These are phyloP conservation scores for Dufourea novaeangliae DNA, from an alignment of 1,140 invertebrate genomes.

Conservation along the genomic window DNA sequence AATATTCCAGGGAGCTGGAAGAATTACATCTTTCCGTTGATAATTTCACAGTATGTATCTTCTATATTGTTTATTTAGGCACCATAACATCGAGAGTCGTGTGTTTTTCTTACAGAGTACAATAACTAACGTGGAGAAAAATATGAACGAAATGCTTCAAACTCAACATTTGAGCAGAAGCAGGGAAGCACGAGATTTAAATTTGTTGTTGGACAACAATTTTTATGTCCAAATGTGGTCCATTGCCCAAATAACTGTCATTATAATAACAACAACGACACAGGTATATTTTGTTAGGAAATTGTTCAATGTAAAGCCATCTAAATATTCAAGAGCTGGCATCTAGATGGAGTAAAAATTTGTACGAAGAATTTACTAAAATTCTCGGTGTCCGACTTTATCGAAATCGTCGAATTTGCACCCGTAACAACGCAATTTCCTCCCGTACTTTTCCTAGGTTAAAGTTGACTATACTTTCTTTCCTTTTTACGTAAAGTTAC, in stretches of 20 bases:
- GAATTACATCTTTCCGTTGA: constrained; percentile 92
- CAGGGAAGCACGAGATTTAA: constrained; percentile 90
- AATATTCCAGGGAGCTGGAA: constrained; percentile 94
- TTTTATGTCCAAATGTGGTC: constrained; percentile 94
- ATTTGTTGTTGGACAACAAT: constrained; percentile 92
- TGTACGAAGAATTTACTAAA: not conserved
- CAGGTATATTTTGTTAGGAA: constrained; percentile 95
- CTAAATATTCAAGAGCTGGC: constrained; percentile 83
- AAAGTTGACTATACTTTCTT: not conserved
- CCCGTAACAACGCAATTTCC: not conserved
- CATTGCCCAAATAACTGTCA: constrained; percentile 91
- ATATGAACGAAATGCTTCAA: constrained; percentile 93
- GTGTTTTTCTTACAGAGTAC: constrained; percentile 84
- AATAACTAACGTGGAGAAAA: constrained; percentile 89
- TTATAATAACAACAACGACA: constrained; percentile 87
- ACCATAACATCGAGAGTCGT: constrained; percentile 18
- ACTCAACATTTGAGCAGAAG: constrained; percentile 90
- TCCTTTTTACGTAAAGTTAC: too few relatives aligned
- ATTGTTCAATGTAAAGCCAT: constrained; percentile 90
- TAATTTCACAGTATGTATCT: constrained; percentile 91
- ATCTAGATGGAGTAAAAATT: constrained; percentile 76
- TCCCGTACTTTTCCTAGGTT: not conserved
- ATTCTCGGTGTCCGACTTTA: constrained; percentile 1
- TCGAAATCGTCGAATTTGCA: not conserved
- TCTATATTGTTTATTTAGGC: not conserved